Evolutionary conservation across 2,797 vertebrate genomes (phyloP), one percentile per base, ranked within the genome.

Genomic region (Enteromius viviparus): DNA sequence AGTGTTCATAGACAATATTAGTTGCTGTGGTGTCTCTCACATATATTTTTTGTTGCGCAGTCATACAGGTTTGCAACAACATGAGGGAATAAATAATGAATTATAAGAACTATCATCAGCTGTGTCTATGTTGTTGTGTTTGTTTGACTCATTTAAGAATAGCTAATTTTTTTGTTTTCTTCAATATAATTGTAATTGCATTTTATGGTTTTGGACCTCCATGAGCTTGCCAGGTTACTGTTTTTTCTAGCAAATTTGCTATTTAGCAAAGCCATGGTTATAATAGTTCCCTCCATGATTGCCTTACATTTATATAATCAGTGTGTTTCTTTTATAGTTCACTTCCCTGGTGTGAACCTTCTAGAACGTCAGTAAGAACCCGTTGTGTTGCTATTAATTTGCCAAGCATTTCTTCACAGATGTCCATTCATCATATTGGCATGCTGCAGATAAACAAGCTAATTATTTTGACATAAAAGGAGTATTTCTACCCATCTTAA

Each of bases 271-370:
- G 78, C 84, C 51, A 47, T 42, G 47, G 84, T 84, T 74, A 80
- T 69, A 65, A 76, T 47, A 11, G 51, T 29, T 60, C 6, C 60
- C 72, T 79, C 79, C 49, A 71, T 84, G 83, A 85, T 86, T 86
- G 49, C 77, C 64, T 19, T 0, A n/a, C 80, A 68, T 69, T 81
- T 85, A 87, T 79, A 85, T 75, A 79, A 87, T 86, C 83, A 74
- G 47, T 86, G 76, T 9, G 2, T 75, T 65, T 78, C 51, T 78
- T 64, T 76, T 9, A 51, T 69, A 85, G 70, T 55, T 86, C 51
- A 5, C 40, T 78, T 71, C 53, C 29, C 69, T 77, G 15, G 19
- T 62, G 23, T 29, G 23, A 78, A 55, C 47, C 58, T 34, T 68
- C n/a, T 23, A 45, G 40, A 29, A 60, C 29, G 32, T 81, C 47